Evolutionary conservation across 2,797 vertebrate genomes (phyloP).

Genomic region (Sebastes matsubarae): DNA sequence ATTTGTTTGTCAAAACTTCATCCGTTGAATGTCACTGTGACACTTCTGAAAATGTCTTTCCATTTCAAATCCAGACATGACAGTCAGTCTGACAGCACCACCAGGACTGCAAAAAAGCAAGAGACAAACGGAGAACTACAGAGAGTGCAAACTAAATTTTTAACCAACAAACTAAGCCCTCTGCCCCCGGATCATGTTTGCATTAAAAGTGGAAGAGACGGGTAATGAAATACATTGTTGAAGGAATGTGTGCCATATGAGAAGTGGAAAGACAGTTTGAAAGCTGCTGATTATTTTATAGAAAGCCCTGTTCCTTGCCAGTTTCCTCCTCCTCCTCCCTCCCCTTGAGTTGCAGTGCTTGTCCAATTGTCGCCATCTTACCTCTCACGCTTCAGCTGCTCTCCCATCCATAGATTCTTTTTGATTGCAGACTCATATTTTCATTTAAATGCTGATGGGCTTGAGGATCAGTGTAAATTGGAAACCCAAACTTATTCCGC

Average conservation of each 20-base stretch:
- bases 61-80: slow-evolving; percentile 7
- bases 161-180: slow-evolving; percentile 30
- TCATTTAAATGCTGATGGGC: slow-evolving; percentile 84
- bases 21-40: neutral
- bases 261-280: slow-evolving; percentile 49
- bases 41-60: neutral
- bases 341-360: slow-evolving; percentile 4
- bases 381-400: slow-evolving; percentile 42
- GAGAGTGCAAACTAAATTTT: slow-evolving; percentile 33
- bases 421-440: slow-evolving; percentile 78
- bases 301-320: slow-evolving; percentile 34
- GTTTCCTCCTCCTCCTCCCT: slow-evolving; percentile 19
- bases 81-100: neutral
- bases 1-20: neutral
- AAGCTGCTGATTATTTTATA: slow-evolving; percentile 73
- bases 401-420: slow-evolving; percentile 58
- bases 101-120: neutral
- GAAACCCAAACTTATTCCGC: slow-evolving; percentile 65
- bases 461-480: slow-evolving; percentile 70
- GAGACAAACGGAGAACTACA: neutral
- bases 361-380: slow-evolving; percentile 27
- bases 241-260: slow-evolving; percentile 21
- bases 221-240: slow-evolving; percentile 44
- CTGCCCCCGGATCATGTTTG: slow-evolving; percentile 15
- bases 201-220: slow-evolving; percentile 41